phyloP scores from a whole-genome alignment of 2,888 invertebrate species.

The Phyllotreta striolata region DNA sequence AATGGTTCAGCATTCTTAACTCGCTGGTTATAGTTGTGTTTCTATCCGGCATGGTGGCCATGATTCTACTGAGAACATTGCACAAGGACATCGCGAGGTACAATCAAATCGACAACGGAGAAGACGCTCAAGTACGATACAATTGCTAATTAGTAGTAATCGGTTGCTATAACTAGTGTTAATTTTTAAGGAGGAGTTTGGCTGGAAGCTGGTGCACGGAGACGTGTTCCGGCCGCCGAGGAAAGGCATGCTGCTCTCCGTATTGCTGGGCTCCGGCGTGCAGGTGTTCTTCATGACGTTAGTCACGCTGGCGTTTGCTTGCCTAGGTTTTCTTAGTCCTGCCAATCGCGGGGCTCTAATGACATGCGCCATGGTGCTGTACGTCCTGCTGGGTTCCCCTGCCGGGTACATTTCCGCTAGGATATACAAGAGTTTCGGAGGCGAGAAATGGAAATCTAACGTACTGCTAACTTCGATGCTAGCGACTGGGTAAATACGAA shows the following conservation, averaged over 20 bases:
- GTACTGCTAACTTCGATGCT: slow-evolving; percentile 95
- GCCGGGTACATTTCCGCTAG: slow-evolving; percentile 97
- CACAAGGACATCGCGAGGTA: slow-evolving; percentile 99
- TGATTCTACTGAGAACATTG: slow-evolving; percentile 95
- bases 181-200: slow-evolving; percentile 83
- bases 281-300: slow-evolving; percentile 97
- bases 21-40: slow-evolving; percentile 97
- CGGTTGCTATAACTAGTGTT: neutral
- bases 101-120: slow-evolving; percentile 92
- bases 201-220: slow-evolving; percentile 98
- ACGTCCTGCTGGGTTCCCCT: slow-evolving; percentile 95
- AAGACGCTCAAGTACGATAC: slow-evolving; percentile 85
- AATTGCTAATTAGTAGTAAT: slow-evolving; percentile 5
- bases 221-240: slow-evolving; percentile 97
- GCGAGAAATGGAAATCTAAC: slow-evolving; percentile 98
- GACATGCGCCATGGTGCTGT: slow-evolving; percentile 97
- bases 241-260: slow-evolving; percentile 95
- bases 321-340: slow-evolving; percentile 97
- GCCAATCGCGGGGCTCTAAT: slow-evolving; percentile 98
- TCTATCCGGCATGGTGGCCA: slow-evolving; percentile 98
- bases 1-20: slow-evolving; percentile 99
- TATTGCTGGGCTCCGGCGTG: slow-evolving; percentile 94
- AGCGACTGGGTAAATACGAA: slow-evolving; percentile 85
- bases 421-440: slow-evolving; percentile 98
- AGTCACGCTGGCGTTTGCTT: slow-evolving; percentile 97